These are phyloP conservation scores for Propithecus perrieri DNA, from an alignment of 2,797 vertebrate genomes.

Conservation along the genomic window DNA sequence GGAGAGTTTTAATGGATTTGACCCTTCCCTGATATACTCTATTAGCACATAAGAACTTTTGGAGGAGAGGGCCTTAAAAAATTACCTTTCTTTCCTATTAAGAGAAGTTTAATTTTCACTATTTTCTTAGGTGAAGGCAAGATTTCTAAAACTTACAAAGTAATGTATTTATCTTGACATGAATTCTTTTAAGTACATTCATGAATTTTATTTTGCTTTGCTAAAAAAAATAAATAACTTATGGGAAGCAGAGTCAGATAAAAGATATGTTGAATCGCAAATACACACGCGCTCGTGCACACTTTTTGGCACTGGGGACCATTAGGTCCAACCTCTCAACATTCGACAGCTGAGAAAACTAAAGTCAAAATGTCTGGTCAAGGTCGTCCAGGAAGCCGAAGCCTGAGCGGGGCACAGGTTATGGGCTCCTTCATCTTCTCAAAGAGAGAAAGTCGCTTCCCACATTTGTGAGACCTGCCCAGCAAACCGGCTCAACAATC, in stretches of 20 bases:
- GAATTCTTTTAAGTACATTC: neutral
- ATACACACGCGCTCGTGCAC: too few species aligned
- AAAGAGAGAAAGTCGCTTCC: neutral
- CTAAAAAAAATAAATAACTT: neutral
- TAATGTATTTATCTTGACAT: neutral
- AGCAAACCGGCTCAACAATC: neutral
- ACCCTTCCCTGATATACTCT: slow-evolving; percentile 57
- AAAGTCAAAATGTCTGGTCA: neutral
- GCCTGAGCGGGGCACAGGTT: neutral
- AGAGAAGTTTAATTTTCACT: neutral
- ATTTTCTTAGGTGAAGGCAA: slow-evolving; percentile 9
- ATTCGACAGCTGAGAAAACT: neutral
- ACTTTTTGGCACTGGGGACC: neutral
- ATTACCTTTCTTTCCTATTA: neutral
- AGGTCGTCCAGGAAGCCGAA: neutral
- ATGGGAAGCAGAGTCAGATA: neutral
- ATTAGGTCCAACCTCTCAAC: neutral
- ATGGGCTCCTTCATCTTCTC: too few species aligned
- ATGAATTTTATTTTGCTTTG: neutral
- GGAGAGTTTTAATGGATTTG: slow-evolving; percentile 69
- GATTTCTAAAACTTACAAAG: slow-evolving; percentile 12
- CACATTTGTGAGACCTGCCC: neutral
- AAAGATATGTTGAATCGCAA: neutral
- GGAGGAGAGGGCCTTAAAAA: neutral
- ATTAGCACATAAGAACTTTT: neutral